A percentile compares a stretch with the other conserved stretches of the same genome.
Conservation (phyloP, 1,140 invertebrate genomes). For the Drosophila mauritiana region DNA sequence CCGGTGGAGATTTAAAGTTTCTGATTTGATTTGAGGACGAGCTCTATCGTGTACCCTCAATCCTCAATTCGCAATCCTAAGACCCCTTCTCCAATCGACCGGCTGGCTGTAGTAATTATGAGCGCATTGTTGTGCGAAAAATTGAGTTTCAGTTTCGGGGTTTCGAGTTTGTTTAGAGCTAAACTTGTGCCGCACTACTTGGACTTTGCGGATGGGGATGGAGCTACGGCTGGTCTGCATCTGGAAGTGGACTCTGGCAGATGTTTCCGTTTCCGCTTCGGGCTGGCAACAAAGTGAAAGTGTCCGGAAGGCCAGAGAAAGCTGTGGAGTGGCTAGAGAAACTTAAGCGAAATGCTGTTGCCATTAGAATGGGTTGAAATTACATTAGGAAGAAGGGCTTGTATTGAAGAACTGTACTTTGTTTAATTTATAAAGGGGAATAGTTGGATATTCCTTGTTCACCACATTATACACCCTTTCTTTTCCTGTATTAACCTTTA, state of each 20-base stretch:
- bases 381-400: background rate
- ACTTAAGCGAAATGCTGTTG: slow-evolving; percentile 28
- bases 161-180: slow-evolving; percentile 67
- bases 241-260: slow-evolving; percentile 43
- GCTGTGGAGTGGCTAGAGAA: background rate
- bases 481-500: background rate
- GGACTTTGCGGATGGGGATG: background rate
- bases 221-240: slow-evolving; percentile 8
- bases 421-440: too few species aligned
- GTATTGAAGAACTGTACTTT: background rate
- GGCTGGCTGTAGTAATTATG: slow-evolving; percentile 68
- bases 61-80: background rate
- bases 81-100: background rate
- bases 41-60: slow-evolving; percentile 1
- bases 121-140: slow-evolving; percentile 78
- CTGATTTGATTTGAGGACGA: slow-evolving; percentile 68
- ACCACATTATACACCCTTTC: background rate
- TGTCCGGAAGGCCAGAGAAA: slow-evolving; percentile 28
- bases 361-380: slow-evolving; percentile 19
- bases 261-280: slow-evolving; percentile 49
- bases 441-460: too few species aligned
- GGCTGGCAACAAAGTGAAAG: slow-evolving; percentile 38
- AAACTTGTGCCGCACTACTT: slow-evolving; percentile 57
- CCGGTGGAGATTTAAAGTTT: slow-evolving; percentile 73
- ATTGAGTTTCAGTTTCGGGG: slow-evolving; percentile 68